Base-by-base conservation (phyloP, 23 tunicate species). In the Diplosoma virens region DNA sequence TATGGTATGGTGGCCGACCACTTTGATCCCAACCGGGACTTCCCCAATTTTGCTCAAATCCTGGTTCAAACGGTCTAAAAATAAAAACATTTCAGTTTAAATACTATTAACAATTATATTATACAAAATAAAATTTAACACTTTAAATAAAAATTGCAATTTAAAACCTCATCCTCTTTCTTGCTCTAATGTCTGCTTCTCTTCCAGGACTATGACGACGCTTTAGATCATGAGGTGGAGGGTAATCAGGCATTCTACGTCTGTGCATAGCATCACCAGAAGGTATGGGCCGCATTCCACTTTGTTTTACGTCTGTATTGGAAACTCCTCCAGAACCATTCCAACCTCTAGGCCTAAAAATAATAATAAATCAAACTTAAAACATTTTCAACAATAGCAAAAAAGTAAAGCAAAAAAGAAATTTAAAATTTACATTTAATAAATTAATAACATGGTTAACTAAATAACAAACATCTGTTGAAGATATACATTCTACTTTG, bases 141-240 rank as follows among this genome's bases (percentile, higher is more conserved):
- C 14, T 7, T 41, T 41, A 9, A 41, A 41, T 7, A 41, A 7
- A 41, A 41, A 7, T 41, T 41, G 50, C 9, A 41, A 9, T 7
- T 41, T 9, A 41, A 41, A 41, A 82, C 87, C 97, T 83, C 78
- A 90, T 85, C 50, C 93, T 72, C 64, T 92, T 92, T 60, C 93
- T 78, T 27, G 79, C 86, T 32, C 97, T 37, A 81, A 83, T 84
- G 41, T 92, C 97, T 31, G 79, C 80, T 21, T 92, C 97, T n/a
- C 88, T 30, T 1, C 84, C 87, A 33, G 91, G 91, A 59, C 86
- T 80, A 48, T 65, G 80, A 21, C 90, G 61, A 11, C 97, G 47
- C 25, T 85, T 85, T 79, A 84, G 79, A 11, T 84, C 90, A 75
- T 75, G 86, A 14, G 96, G 84, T 1, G 80, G 86, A 31, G 81